Conservation (phyloP, 2,113 vertebrate species). For the Bubo scandiacus region DNA sequence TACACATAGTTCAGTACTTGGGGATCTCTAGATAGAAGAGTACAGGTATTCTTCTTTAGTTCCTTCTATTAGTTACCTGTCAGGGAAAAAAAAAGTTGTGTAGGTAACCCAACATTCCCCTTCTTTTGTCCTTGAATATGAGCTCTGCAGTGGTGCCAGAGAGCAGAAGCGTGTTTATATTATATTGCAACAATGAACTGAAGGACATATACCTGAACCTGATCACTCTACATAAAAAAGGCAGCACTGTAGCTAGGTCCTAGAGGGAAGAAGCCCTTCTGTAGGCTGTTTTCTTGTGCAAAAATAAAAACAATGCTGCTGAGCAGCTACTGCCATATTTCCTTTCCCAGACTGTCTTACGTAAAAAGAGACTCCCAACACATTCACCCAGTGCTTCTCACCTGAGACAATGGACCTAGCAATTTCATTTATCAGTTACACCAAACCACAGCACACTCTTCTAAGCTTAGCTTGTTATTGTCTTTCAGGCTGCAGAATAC, state of each 20-base stretch:
- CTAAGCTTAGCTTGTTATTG: slow-evolving; percentile 23
- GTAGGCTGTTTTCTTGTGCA: background rate
- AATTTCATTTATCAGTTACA: background rate
- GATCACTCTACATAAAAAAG: background rate
- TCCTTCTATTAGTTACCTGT: background rate
- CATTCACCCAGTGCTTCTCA: background rate
- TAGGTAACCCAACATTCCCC: background rate
- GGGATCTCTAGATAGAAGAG: background rate
- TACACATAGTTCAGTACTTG: background rate
- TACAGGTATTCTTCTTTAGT: background rate
- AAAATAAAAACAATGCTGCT: background rate
- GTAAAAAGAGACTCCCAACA: background rate
- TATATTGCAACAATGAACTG: background rate
- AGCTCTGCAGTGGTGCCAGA: background rate
- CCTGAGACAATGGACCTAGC: background rate
- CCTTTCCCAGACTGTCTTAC: background rate
- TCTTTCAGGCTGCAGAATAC: slow-evolving; percentile 32
- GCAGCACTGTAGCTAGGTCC: background rate
- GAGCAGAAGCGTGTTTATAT: background rate
- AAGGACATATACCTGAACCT: background rate
- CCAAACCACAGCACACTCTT: slow-evolving; percentile 7
- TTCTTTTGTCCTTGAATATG: background rate
- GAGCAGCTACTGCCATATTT: background rate
- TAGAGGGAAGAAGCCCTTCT: background rate
- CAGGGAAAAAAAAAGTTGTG: accelerated